Conservation (phyloP, 2,888 invertebrate genomes). For the Belgica antarctica region DNA sequence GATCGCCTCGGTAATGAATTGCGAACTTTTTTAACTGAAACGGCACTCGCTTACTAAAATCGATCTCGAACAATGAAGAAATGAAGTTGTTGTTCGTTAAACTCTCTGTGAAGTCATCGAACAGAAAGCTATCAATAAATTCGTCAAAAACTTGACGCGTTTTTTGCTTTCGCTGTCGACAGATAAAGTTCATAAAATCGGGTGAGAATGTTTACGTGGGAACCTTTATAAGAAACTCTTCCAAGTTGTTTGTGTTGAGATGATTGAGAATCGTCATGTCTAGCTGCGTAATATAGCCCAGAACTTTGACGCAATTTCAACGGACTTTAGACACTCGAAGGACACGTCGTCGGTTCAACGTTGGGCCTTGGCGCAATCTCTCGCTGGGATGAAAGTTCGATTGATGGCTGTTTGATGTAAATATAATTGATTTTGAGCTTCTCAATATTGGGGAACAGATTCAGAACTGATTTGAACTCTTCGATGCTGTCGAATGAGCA, state of each 20-base stretch:
- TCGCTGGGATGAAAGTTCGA: background rate
- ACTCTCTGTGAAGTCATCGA: slow-evolving; percentile 38
- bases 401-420: slow-evolving; percentile 37
- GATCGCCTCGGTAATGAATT: slow-evolving; percentile 41
- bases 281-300: slow-evolving; percentile 39
- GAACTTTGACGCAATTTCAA: slow-evolving; percentile 39
- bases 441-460: slow-evolving; percentile 32
- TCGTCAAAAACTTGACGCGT: slow-evolving; percentile 32
- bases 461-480: slow-evolving; percentile 30
- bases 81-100: slow-evolving; percentile 39
- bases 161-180: slow-evolving; percentile 29
- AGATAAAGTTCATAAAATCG: slow-evolving; percentile 33
- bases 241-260: slow-evolving; percentile 13
- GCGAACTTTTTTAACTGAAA: slow-evolving; percentile 39
- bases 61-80: slow-evolving; percentile 36
- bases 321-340: background rate
- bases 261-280: slow-evolving; percentile 30
- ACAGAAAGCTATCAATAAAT: slow-evolving; percentile 38
- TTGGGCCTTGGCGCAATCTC: background rate
- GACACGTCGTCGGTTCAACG: background rate
- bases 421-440: slow-evolving; percentile 33
- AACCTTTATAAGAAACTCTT: slow-evolving; percentile 24
- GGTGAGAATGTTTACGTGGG: slow-evolving; percentile 40
- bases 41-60: slow-evolving; percentile 19
- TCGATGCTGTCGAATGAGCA: slow-evolving; percentile 30